These are phyloP conservation scores for Laodelphax striatellus DNA, from an alignment of 1,140 invertebrate genomes.

Conservation along the genomic window DNA sequence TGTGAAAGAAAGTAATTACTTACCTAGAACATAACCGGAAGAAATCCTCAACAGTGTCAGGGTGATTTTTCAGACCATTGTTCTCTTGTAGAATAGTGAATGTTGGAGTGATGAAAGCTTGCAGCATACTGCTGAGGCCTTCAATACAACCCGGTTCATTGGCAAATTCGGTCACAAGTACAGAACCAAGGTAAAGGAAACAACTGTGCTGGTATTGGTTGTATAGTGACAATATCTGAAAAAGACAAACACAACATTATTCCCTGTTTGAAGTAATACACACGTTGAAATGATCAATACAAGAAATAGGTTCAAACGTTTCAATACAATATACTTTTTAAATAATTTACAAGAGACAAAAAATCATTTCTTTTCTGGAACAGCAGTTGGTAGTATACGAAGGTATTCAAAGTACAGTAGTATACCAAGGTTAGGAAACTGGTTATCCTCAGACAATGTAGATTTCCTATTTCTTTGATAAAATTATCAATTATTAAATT, in stretches of 20 bases:
- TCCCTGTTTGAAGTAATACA: too few species aligned
- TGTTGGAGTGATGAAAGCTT: constrained; percentile 75
- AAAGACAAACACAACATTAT: constrained; percentile 17
- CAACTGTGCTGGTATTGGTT: constrained; percentile 76
- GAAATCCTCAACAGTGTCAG: constrained; percentile 95
- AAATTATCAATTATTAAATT: too few species aligned
- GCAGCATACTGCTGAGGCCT: constrained; percentile 74
- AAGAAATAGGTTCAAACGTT: too few species aligned
- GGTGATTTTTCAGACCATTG: constrained; percentile 75
- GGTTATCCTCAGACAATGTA: background rate
- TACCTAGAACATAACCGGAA: constrained; percentile 76
- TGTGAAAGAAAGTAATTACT: too few species aligned
- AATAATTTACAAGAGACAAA: too few species aligned
- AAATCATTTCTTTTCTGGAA: background rate
- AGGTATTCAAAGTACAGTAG: background rate
- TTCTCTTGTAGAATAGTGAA: constrained; percentile 65
- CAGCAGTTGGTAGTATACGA: background rate
- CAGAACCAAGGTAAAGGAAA: constrained; percentile 88
- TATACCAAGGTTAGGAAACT: too few species aligned
- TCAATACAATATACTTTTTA: too few species aligned
- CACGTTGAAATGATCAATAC: too few species aligned
- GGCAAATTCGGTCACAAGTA: constrained; percentile 92
- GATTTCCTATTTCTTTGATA: too few species aligned
- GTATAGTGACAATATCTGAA: constrained; percentile 77
- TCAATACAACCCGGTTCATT: constrained; percentile 51